Base-by-base conservation (phyloP, 2,797 vertebrate species). In the Oreonectes daqikongensis region DNA sequence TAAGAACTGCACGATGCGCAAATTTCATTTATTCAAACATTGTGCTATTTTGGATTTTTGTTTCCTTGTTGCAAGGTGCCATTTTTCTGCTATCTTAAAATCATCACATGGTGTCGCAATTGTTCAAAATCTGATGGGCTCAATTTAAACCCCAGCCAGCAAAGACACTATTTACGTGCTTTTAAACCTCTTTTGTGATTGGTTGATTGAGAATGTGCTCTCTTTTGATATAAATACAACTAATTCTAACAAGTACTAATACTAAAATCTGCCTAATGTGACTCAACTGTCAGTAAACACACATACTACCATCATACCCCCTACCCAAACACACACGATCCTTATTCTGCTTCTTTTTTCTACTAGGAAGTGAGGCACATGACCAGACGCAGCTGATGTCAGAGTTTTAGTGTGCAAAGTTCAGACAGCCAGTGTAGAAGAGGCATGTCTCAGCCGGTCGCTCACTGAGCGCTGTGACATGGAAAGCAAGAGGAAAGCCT, bases 331-430 rank as follows among this genome's bases (percentile, higher is more conserved):
- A 53, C 46, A 71, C 11, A 26, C 82, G 79, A 69, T 83, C 84
- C 84, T 87, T 86, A 88, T 94, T 93, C 93, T 93, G 79, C 85
- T 91, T 85, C 48, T 85, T 83, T 90, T 79, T 64, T 32, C 68
- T 86, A 70, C 78, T 50, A 87, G 80, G 92, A 93, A 93, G 90
- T 90, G 22, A 90, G 38, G 87, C 92, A 93, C 92, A 93, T 94
- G 93, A 94, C 85, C 79, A 12, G 55, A 60, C 59, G 86, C 91
- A 90, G 90, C 88, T 92, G 90, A 93, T 90, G 79, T 77, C 85
- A 90, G 84, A 86, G 84, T 82, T 83, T 83, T 66, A 85, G 88
- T 86, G 90, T 84, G 87, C 90, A 92, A 92, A 93, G 91, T 93
- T 92, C 91, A 92, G 82, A 14, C 59, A 46, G 82, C 83, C 78